These are phyloP conservation scores for Pocillopora verrucosa DNA, from an alignment of 64 coral and sea anemone species.

Conservation along the genomic window DNA sequence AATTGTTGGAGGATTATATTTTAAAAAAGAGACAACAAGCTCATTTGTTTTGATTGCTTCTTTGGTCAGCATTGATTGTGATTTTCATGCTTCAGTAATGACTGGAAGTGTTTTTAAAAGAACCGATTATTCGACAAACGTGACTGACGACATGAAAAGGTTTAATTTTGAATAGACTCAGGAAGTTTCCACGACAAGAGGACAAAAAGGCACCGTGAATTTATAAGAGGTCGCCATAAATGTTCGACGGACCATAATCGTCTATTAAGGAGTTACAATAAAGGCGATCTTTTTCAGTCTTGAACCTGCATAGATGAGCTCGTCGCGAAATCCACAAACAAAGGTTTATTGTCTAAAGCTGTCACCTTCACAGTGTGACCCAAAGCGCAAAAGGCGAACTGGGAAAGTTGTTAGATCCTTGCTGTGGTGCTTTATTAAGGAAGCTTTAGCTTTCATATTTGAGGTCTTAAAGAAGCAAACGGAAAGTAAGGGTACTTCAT, in stretches of 20 bases:
- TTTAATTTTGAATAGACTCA: neutral
- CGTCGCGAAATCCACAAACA: slow-evolving; percentile 5
- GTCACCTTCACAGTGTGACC: neutral
- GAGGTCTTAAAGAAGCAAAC: too few relatives aligned
- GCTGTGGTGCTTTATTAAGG: neutral
- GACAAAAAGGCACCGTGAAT: neutral
- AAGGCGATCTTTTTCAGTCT: neutral
- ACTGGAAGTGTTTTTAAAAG: neutral
- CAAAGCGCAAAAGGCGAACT: neutral
- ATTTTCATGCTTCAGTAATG: slow-evolving; percentile 23
- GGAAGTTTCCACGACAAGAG: neutral
- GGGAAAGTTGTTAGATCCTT: neutral
- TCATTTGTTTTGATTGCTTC: slow-evolving; percentile 29
- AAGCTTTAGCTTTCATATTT: too few relatives aligned
- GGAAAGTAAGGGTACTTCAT: neutral
- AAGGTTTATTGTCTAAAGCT: slow-evolving; percentile 12
- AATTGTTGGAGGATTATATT: slow-evolving; percentile 10
- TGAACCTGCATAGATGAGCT: neutral
- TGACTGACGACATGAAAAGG: neutral
- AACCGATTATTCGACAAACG: neutral
- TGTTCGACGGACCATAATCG: neutral
- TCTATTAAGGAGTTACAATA: neutral
- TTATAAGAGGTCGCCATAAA: too few relatives aligned
- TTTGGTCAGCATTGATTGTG: slow-evolving; percentile 8
- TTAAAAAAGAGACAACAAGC: neutral